Evolutionary conservation across 2,888 invertebrate genomes (phyloP).

Genomic region (Villa cingulata): DNA sequence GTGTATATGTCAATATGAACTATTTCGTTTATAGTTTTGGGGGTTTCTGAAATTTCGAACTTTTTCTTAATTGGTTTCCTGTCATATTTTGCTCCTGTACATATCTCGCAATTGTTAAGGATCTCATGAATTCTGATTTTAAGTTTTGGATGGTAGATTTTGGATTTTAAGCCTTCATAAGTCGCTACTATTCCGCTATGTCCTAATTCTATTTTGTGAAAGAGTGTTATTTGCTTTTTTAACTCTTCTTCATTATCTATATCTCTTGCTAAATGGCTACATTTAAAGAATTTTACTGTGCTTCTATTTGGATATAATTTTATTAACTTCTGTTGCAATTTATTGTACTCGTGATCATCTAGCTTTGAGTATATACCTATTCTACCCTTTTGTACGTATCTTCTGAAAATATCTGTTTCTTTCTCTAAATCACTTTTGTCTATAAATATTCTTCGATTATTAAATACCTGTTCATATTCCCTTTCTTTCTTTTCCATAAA

Average conservation of each 20-base stretch:
- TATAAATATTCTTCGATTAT: not conserved
- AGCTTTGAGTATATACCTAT: no score
- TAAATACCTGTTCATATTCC: not conserved
- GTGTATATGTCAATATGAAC: not conserved
- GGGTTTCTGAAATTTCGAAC: not conserved
- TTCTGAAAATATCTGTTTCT: no score
- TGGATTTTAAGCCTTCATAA: conserved; percentile 13
- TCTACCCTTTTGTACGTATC: not conserved
- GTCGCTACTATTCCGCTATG: conserved; percentile 16
- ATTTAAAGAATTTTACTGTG: no score
- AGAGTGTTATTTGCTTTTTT: conserved; percentile 13
- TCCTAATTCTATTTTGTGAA: conserved; percentile 12
- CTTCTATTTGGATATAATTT: no score
- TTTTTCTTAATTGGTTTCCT: not conserved
- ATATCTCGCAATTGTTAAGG: no score
- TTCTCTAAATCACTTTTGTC: no score
- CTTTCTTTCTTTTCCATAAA: conserved; percentile 3
- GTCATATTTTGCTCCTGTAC: no score
- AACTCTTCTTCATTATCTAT: no score
- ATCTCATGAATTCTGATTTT: not conserved
- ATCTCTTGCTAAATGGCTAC: no score
- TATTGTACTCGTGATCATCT: no score
- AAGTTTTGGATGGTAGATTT: conserved; percentile 15
- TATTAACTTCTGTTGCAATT: no score
- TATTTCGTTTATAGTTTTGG: not conserved